A percentile compares a stretch with the other conserved stretches of the same genome.
Conservation (phyloP, 2,113 vertebrate genomes). For the Rhizomys pruinosus region DNA sequence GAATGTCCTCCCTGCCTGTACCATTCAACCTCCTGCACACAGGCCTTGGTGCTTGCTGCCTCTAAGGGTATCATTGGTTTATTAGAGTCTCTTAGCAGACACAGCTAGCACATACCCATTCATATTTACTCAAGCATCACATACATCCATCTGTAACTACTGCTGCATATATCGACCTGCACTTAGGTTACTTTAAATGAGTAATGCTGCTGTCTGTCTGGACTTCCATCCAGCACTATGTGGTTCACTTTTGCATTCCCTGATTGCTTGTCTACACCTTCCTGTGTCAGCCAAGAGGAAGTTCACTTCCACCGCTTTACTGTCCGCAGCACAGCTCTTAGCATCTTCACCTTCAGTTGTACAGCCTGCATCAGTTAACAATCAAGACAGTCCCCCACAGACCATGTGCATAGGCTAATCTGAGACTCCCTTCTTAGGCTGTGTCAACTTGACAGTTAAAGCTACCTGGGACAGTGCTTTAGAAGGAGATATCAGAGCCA, state of each 20-base stretch:
- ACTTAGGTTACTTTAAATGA: neutral
- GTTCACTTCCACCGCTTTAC: neutral
- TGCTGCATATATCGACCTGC: too few relatives aligned
- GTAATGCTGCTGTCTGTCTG: neutral
- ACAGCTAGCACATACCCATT: neutral
- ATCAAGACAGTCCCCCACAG: neutral
- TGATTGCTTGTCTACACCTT: neutral
- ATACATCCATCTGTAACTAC: neutral
- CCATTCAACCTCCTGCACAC: neutral
- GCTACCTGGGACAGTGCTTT: too few relatives aligned
- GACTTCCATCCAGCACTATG: neutral
- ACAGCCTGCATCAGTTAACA: too few relatives aligned
- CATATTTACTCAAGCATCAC: neutral
- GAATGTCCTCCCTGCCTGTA: neutral
- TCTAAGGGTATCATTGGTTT: neutral
- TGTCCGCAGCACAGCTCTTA: neutral
- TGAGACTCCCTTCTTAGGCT: neutral
- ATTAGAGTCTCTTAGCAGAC: neutral
- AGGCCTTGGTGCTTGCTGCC: neutral
- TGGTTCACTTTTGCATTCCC: neutral
- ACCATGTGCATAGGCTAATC: neutral
- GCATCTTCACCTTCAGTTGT: too few relatives aligned
- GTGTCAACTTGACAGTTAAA: neutral
- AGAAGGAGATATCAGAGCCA: too few relatives aligned
- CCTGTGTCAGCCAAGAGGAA: neutral